A percentile compares a stretch with the other conserved stretches of the same genome.
These are phyloP conservation scores for Zaprionus africanus DNA, from an alignment of 1,140 invertebrate genomes.

Conservation along the genomic window DNA sequence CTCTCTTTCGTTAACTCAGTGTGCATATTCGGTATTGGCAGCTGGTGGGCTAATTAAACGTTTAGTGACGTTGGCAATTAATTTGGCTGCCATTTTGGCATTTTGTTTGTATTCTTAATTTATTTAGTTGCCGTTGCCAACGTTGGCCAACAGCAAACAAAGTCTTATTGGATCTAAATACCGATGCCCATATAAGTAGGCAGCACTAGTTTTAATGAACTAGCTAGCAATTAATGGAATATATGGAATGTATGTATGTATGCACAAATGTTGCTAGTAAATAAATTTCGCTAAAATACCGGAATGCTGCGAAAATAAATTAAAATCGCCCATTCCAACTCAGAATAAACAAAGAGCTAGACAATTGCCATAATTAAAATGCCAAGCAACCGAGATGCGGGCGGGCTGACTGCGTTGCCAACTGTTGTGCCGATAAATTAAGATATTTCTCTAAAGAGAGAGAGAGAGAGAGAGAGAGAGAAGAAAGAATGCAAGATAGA, in stretches of 20 bases:
- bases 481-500: neutral
- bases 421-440: conserved; percentile 68
- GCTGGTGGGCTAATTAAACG: conserved; percentile 69
- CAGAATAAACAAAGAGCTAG: conserved; percentile 69
- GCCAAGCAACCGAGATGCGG: conserved; percentile 43
- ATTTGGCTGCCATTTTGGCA: conserved; percentile 49
- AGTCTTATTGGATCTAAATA: conserved; percentile 16
- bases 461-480: no score
- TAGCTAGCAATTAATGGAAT: conserved; percentile 23
- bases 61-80: conserved; percentile 61
- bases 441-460: conserved; percentile 53
- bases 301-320: conserved; percentile 66
- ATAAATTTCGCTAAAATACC: conserved; percentile 70
- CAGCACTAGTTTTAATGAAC: conserved; percentile 61
- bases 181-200: conserved; percentile 72
- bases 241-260: no score
- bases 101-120: conserved; percentile 41
- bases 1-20: neutral
- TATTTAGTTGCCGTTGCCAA: neutral
- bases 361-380: conserved; percentile 81
- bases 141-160: neutral
- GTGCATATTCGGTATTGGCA: conserved; percentile 37
- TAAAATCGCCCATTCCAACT: conserved; percentile 45
- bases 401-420: conserved; percentile 39
- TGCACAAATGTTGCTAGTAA: conserved; percentile 48